Evolutionary conservation across 2,113 vertebrate species (phyloP).

Genomic region (Brachypodius melanocephalos): DNA sequence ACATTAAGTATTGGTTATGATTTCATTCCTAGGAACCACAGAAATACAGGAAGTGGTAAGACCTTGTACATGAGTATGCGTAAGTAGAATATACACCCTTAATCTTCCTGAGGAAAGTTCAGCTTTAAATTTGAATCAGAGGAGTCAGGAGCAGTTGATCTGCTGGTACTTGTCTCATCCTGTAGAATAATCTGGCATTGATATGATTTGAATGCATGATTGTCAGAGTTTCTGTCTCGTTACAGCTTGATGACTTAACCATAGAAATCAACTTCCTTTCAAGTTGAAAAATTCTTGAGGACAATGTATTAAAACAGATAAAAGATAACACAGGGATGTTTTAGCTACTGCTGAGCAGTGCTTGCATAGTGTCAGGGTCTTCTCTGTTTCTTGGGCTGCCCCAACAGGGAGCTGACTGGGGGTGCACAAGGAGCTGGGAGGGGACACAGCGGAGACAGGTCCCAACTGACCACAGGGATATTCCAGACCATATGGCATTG

Average conservation of each 20-base stretch:
- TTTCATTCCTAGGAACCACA: not conserved
- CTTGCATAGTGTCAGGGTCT: not conserved
- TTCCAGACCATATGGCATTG: not conserved
- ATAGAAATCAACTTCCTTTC: not conserved
- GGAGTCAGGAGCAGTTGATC: not conserved
- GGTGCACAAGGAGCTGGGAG: not conserved
- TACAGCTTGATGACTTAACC: not conserved
- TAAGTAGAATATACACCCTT: not conserved
- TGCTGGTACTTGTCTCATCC: not conserved
- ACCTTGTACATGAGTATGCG: not conserved
- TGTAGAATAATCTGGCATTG: not conserved
- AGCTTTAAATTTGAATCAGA: not conserved
- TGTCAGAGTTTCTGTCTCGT: not conserved
- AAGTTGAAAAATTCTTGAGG: not conserved
- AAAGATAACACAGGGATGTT: not conserved
- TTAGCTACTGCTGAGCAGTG: not conserved
- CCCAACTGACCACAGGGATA: not conserved
- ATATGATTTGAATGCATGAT: not conserved
- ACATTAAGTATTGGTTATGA: not conserved
- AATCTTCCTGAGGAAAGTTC: not conserved
- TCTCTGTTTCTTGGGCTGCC: not conserved
- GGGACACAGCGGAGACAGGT: not conserved
- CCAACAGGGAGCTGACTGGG: not conserved
- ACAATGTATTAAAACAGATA: not conserved
- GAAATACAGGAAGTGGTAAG: not conserved